Evolutionary conservation across 1,140 invertebrate species (phyloP), one percentile per base, ranked within the genome.

Genomic region (Lordiphosa clarofinis): DNA sequence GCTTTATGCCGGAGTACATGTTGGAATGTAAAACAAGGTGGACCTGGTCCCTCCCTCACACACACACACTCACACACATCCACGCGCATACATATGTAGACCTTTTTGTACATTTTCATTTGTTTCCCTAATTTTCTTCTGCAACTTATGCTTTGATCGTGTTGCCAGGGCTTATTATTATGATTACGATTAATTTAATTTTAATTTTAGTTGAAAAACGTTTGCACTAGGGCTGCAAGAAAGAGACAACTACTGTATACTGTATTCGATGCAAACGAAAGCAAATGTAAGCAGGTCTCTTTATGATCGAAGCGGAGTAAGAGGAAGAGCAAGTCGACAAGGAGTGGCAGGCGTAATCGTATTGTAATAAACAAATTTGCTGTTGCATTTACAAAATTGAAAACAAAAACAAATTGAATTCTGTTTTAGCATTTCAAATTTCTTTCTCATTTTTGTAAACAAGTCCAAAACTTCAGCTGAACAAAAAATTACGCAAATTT

Each of bases 91-190:
- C 63, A 68, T 59, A 52, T 11, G 48, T 55, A 47, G 9, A 31
- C 42, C 52, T 65, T 61, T 50, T 75, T 76, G 68, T 81, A 74
- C 33, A 74, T 82, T 84, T 75, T 72, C 65, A 58, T 76, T 63
- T 53, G 59, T 58, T 71, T 73, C 44, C 49, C 69, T 44, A 42
- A 49, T 57, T 68, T 67, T 71, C 65, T 68, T 79, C 49, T 56
- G 74, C 58, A 58, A 49, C 57, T 40, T 21, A 46, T 54, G 66
- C 70, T 81, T 79, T 50, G 44, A 52, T 54, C 54, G 31, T 46
- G 46, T 59, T 49, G 44, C 53, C 35, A 44, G 61, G 56, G 55
- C 60, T 56, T 82, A 75, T 63, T 49, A 71, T 67, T 67, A 81
- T 38, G 62, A 67, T 58, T 65, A 67, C 47, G 50, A 43, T 61